Evolutionary conservation across 2,888 invertebrate genomes (phyloP), one percentile per base, ranked within the genome.

Genomic region (Andrena marginata): DNA sequence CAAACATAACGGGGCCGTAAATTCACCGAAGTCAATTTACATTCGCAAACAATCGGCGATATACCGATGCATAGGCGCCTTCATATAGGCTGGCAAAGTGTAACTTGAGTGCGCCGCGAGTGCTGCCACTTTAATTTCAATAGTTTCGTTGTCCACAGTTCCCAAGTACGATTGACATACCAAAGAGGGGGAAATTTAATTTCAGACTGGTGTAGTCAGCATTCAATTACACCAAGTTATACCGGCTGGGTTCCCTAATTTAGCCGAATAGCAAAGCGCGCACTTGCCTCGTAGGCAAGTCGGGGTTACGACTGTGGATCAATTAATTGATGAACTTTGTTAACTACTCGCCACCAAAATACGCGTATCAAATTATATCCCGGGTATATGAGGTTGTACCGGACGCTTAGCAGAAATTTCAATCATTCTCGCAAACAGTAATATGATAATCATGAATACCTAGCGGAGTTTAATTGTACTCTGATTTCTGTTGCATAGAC

Each of bases 241-340:
- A 76, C 79, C 77, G 71, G 60, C 71, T 59, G 49, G 73, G 63
- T 80, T 65, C 69, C 72, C 83, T 81, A 87, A 85, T 87, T 87
- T 80, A 77, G 78, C 59, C 73, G 73, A 87, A 85, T 82, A 79
- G 79, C 67, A 70, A 60, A 63, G 74, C 75, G 65, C 51, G 62
- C 77, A 65, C 75, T 77, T 69, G 63, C 35, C 54, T 29, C 31
- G 54, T 76, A 65, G 65, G 60, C 70, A 67, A 72, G 59, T 73
- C 78, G 16, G 73, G 68, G 73, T 67, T 26, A 69, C 63, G 80
- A 72, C 64, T 75, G 72, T 69, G 69, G 81, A 73, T 77, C 86
- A 85, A 87, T 87, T 87, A 85, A 80, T 73, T 71, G 77, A 59
- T 69, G 73, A 87, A 82, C 80, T 82, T 87, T 74, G 86, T 76